Percentiles rank a stretch among this genome's conserved stretches.
Evolutionary conservation across 2,888 invertebrate genomes (phyloP).

Genomic region (Mermis nigrescens): DNA sequence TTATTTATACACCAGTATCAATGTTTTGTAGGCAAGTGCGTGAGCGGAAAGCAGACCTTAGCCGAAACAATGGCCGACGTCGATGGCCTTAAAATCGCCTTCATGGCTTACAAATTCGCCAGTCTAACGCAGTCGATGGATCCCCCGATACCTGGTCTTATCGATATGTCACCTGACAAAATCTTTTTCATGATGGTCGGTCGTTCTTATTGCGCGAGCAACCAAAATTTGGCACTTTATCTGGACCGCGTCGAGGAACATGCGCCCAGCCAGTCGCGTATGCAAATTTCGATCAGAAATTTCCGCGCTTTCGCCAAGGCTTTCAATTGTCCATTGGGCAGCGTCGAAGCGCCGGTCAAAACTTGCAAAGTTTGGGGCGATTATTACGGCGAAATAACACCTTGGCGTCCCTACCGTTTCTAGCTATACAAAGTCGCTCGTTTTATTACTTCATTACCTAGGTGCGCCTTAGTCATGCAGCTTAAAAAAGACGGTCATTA

Average conservation of each 20-base stretch:
- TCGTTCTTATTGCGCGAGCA: neutral
- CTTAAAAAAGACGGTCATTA: too few relatives aligned
- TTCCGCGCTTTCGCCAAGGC: neutral
- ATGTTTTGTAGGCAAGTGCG: neutral
- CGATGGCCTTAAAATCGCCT: neutral
- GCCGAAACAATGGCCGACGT: neutral
- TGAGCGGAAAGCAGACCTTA: neutral
- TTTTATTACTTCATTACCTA: too few relatives aligned
- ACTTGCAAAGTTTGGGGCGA: neutral
- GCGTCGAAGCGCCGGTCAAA: neutral
- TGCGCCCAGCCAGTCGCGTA: neutral
- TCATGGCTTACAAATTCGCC: neutral
- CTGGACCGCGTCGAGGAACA: neutral
- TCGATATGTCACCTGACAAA: neutral
- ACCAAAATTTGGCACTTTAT: neutral
- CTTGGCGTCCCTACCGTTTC: too few relatives aligned
- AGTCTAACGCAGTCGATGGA: neutral
- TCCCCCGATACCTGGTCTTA: neutral
- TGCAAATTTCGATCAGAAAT: neutral
- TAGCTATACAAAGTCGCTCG: too few relatives aligned
- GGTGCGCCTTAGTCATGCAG: too few relatives aligned
- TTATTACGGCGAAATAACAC: neutral
- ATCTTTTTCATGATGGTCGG: neutral
- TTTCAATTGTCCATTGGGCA: neutral
- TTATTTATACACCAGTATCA: too few relatives aligned